phyloP scores from a whole-genome alignment of 2,113 vertebrate species.

The Laticauda colubrina region DNA sequence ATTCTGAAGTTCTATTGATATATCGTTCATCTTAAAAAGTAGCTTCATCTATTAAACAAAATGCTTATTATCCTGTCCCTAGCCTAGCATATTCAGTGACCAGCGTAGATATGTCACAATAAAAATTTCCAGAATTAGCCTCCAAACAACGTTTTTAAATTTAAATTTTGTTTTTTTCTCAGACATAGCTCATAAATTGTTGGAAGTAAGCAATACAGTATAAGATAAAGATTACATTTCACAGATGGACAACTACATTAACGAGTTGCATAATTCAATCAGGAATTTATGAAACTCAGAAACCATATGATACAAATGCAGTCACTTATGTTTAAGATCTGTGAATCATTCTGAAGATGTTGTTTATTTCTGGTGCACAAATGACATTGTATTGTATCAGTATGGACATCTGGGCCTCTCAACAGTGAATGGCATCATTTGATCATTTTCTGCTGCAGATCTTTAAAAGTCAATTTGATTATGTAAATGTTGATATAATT shows the following conservation, averaged over 20 bases:
- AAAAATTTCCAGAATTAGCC: slow-evolving; percentile 7
- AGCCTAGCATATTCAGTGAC: slow-evolving; percentile 36
- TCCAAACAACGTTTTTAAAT: not conserved
- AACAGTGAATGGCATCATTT: slow-evolving; percentile 42
- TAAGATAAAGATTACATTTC: slow-evolving; percentile 35
- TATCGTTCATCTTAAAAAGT: not conserved
- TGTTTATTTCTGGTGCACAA: not conserved
- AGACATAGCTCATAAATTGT: not conserved
- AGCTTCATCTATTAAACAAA: slow-evolving; percentile 26
- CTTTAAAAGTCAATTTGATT: slow-evolving; percentile 62
- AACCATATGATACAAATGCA: slow-evolving; percentile 31
- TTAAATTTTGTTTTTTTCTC: not conserved
- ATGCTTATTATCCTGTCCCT: slow-evolving; percentile 12
- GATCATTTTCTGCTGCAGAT: slow-evolving; percentile 49
- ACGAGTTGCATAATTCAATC: slow-evolving; percentile 33
- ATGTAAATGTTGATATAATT: slow-evolving; percentile 56
- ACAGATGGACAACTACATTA: slow-evolving; percentile 23
- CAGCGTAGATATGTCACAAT: slow-evolving; percentile 39
- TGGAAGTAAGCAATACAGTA: not conserved
- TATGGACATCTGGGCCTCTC: slow-evolving; percentile 45
- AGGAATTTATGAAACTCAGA: slow-evolving; percentile 16
- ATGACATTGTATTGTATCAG: slow-evolving; percentile 25
- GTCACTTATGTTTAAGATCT: slow-evolving; percentile 43
- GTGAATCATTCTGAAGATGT: slow-evolving; percentile 1
- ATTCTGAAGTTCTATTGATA: not conserved